A percentile compares a stretch with the other conserved stretches of the same genome.
These are phyloP conservation scores for Anagrus nilaparvatae DNA, from an alignment of 1,140 invertebrate species.

Conservation along the genomic window DNA sequence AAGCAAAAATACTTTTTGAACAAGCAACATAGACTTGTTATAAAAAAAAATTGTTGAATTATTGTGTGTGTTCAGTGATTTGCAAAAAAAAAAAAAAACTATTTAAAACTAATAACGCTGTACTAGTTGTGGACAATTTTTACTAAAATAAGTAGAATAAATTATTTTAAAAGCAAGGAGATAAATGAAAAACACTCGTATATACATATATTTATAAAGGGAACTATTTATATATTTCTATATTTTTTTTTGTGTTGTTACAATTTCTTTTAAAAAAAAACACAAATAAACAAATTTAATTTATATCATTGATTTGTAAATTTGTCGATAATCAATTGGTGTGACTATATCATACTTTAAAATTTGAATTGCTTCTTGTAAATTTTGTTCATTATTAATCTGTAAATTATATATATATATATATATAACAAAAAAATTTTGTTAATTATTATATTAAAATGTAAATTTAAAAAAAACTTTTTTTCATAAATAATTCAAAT, in stretches of 20 bases:
- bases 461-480: slow-evolving; percentile 15
- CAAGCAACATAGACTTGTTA: slow-evolving; percentile 21
- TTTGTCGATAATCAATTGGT: slow-evolving; percentile 13
- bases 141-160: no score
- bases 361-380: slow-evolving; percentile 24
- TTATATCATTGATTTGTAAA: slow-evolving; percentile 1
- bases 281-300: not conserved
- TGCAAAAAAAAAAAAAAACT: no score
- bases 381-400: slow-evolving; percentile 18
- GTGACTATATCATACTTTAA: slow-evolving; percentile 25
- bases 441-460: no score
- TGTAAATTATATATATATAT: no score
- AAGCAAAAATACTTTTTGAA: slow-evolving; percentile 34
- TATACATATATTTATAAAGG: not conserved
- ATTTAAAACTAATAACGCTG: no score
- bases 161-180: slow-evolving; percentile 16
- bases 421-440: no score
- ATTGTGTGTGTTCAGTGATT: no score
- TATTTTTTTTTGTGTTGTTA: not conserved
- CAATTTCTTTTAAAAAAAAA: slow-evolving; percentile 1
- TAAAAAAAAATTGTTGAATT: slow-evolving; percentile 10
- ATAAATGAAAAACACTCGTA: slow-evolving; percentile 8
- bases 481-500: slow-evolving; percentile 6
- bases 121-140: no score
- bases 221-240: no score